These are phyloP conservation scores for Phyllopteryx taeniolatus DNA, from an alignment of 2,113 vertebrate genomes.

Conservation along the genomic window DNA sequence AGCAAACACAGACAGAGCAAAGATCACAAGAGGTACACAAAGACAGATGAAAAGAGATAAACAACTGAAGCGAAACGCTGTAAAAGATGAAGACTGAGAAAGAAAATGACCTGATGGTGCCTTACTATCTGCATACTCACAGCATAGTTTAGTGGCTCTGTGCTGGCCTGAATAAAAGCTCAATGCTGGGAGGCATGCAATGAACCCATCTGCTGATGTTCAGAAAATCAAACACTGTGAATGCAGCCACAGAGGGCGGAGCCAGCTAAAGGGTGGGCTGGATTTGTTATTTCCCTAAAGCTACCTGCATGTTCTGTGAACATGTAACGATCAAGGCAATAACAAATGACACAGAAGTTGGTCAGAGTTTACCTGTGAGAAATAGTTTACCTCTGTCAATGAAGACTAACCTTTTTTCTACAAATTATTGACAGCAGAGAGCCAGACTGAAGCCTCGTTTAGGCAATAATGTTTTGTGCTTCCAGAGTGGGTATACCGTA, in stretches of 20 bases:
- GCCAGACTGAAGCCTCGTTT: background rate
- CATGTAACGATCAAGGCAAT: background rate
- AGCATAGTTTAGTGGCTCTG: conserved; percentile 18
- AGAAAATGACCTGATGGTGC: background rate
- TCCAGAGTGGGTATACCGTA: background rate
- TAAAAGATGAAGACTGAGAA: conserved; percentile 12
- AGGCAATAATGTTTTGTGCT: background rate
- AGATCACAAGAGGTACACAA: conserved; percentile 42
- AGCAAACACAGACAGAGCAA: conserved; percentile 67
- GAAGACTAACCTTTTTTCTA: background rate
- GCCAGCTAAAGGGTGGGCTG: conserved; percentile 12
- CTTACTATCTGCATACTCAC: conserved; percentile 36
- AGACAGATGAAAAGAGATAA: background rate
- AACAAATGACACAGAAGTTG: background rate
- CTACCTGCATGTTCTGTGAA: conserved; percentile 7
- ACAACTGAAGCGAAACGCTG: conserved; percentile 5
- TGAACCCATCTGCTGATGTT: conserved; percentile 29
- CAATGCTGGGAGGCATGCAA: conserved; percentile 37
- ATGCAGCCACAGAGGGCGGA: conserved; percentile 38
- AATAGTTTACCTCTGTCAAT: conserved; percentile 2
- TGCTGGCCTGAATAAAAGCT: conserved; percentile 19
- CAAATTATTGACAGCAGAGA: conserved; percentile 3
- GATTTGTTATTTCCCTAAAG: background rate
- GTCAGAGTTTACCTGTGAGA: background rate
- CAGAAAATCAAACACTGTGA: conserved; percentile 46